Evolutionary conservation across 2,888 invertebrate genomes (phyloP).

Genomic region (Drosophila anomelani): DNA sequence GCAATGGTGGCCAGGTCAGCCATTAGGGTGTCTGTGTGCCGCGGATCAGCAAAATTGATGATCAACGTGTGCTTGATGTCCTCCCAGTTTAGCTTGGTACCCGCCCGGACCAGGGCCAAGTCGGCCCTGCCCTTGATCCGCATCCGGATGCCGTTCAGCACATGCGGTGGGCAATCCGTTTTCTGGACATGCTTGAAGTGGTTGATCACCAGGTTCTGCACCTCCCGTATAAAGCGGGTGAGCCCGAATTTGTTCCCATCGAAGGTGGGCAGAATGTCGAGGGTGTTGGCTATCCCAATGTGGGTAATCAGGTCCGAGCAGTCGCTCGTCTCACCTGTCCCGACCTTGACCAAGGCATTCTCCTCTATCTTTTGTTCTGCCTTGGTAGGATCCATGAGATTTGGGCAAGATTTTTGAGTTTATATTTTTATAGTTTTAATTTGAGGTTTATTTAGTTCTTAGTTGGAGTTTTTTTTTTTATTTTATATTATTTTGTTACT

Average conservation of each 20-base stretch:
- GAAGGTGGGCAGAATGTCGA: constrained; percentile 5
- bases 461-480: neutral
- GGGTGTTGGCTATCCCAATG: neutral
- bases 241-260: constrained; percentile 5
- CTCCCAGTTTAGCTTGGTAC: neutral
- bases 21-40: neutral
- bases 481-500: neutral
- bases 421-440: neutral
- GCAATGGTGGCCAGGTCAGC: neutral
- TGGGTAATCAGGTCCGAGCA: neutral
- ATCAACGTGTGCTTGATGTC: constrained; percentile 1
- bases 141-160: neutral
- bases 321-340: too few relatives aligned
- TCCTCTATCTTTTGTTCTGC: neutral
- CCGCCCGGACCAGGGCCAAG: neutral
- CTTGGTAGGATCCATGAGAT: neutral
- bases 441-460: neutral
- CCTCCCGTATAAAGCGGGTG: constrained; percentile 1
- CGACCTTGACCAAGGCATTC: neutral
- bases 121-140: constrained; percentile 8
- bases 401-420: too few relatives aligned
- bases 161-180: neutral
- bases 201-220: constrained; percentile 3
- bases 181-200: constrained; percentile 1
- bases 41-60: neutral